Evolutionary conservation across 64 coral and sea anemone genomes (phyloP).

Genomic region (Stylophora pistillata): DNA sequence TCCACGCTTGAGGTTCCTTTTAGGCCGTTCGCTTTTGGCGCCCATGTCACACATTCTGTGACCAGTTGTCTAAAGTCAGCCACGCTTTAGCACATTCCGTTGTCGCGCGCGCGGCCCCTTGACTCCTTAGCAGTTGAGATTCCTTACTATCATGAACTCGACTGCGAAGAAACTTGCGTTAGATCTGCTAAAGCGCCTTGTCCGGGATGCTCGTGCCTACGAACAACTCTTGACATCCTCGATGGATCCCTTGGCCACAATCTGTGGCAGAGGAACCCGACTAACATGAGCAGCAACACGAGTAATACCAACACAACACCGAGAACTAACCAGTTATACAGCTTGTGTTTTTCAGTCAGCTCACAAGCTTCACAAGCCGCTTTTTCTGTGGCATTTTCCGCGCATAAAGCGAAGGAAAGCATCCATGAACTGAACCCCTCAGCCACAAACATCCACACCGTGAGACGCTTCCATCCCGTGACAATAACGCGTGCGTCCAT

Average conservation of each 20-base stretch:
- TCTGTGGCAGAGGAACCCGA: conserved; percentile 25
- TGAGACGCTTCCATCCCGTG: not conserved
- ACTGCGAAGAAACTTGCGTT: not conserved
- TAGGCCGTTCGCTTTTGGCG: no score
- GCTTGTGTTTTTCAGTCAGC: conserved; percentile 6
- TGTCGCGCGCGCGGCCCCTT: not conserved
- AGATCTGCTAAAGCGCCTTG: not conserved
- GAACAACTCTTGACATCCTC: not conserved
- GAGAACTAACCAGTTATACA: conserved; percentile 40
- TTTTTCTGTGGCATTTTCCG: not conserved
- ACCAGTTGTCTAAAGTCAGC: not conserved
- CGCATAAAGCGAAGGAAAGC: not conserved
- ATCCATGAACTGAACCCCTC: not conserved
- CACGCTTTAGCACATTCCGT: not conserved
- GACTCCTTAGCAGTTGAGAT: not conserved
- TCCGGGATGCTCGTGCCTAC: not conserved
- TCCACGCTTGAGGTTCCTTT: no score
- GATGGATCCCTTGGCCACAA: conserved; percentile 17
- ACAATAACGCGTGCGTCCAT: not conserved
- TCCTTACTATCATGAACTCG: not conserved
- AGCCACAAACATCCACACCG: not conserved
- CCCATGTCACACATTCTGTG: no score
- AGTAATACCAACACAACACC: conserved; percentile 11
- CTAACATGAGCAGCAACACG: conserved; percentile 3
- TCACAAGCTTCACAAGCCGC: not conserved